phyloP scores from a whole-genome alignment of 2,888 invertebrate species.

The Holacanthella duospinosa region DNA sequence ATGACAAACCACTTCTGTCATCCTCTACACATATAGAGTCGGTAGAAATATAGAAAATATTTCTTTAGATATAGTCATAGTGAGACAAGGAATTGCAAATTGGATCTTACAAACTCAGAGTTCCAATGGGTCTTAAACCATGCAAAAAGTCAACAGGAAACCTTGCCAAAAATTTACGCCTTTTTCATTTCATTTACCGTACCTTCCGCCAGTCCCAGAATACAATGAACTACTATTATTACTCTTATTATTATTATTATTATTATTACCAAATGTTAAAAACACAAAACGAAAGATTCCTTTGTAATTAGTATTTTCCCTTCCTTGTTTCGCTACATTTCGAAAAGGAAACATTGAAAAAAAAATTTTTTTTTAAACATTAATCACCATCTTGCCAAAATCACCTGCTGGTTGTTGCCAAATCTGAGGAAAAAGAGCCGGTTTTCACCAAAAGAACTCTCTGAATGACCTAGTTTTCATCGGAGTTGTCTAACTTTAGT shows the following conservation, averaged over 20 bases:
- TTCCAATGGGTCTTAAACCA: too few species aligned
- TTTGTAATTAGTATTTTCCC: background rate
- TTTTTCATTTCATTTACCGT: too few species aligned
- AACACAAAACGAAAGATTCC: background rate
- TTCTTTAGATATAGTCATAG: too few species aligned
- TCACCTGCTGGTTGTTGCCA: conserved; percentile 3
- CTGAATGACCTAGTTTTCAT: background rate
- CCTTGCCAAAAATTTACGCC: background rate
- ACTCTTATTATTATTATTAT: too few species aligned
- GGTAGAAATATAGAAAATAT: too few species aligned
- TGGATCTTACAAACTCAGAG: background rate
- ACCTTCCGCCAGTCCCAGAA: background rate
- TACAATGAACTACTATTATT: too few species aligned
- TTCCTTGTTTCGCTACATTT: background rate
- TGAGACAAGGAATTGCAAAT: background rate
- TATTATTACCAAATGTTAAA: too few species aligned
- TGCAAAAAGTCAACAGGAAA: background rate
- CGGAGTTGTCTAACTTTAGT: background rate
- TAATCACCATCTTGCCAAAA: background rate
- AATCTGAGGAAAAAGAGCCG: background rate
- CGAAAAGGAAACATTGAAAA: background rate
- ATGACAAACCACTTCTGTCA: too few species aligned
- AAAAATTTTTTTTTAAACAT: background rate
- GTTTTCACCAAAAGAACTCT: background rate
- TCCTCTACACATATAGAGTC: too few species aligned